Evolutionary conservation across 2,797 vertebrate genomes (phyloP).

Genomic region (Tympanoctomys barrerae): DNA sequence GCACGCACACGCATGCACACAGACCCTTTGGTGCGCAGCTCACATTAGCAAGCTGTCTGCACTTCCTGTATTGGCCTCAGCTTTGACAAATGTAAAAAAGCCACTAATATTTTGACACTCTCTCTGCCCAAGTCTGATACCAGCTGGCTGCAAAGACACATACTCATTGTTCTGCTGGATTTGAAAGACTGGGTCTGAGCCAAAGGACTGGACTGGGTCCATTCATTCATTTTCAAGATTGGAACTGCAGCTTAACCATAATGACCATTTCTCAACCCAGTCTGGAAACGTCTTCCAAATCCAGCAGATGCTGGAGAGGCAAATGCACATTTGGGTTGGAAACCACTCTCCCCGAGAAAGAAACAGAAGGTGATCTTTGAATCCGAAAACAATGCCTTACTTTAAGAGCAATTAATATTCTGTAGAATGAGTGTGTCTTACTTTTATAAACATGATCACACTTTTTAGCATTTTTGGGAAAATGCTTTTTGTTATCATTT

Average conservation of each 20-base stretch:
- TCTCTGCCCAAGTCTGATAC: constrained; percentile 93
- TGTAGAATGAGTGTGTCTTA: constrained; percentile 67
- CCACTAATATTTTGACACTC: constrained; percentile 94
- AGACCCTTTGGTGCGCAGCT: constrained; percentile 84
- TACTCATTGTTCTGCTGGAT: constrained; percentile 92
- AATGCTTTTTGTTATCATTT: constrained; percentile 41
- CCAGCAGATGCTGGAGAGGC: constrained; percentile 86
- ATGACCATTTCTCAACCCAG: constrained; percentile 89
- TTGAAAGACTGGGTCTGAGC: constrained; percentile 95
- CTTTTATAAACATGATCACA: background rate
- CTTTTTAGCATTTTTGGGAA: constrained; percentile 55
- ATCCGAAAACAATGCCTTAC: constrained; percentile 65
- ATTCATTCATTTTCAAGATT: constrained; percentile 92
- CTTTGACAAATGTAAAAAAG: constrained; percentile 93
- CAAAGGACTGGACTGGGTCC: constrained; percentile 95
- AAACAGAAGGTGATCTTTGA: constrained; percentile 82
- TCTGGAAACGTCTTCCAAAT: constrained; percentile 88
- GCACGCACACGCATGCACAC: constrained; percentile 14
- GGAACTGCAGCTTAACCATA: constrained; percentile 90
- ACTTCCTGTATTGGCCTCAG: constrained; percentile 91
- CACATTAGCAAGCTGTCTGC: constrained; percentile 91
- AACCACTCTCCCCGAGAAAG: constrained; percentile 79
- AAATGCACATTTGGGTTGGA: constrained; percentile 84
- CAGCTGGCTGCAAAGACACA: constrained; percentile 96
- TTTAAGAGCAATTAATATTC: constrained; percentile 69